phyloP scores from a whole-genome alignment of 2,888 invertebrate genomes.

The Cerceris ruficornis region DNA sequence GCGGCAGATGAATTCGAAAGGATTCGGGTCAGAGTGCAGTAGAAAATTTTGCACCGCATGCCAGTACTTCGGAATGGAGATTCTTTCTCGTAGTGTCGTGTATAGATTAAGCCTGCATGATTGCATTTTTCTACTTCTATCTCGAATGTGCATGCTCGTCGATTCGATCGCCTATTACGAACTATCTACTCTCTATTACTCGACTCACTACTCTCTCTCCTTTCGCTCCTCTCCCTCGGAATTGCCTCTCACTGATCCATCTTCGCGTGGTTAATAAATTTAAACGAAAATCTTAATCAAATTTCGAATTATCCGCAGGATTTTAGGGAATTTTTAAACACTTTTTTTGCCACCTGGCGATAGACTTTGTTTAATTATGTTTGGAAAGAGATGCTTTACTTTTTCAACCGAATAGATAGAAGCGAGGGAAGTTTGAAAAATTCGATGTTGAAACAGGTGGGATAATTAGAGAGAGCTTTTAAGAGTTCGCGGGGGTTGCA shows the following conservation, averaged over 20 bases:
- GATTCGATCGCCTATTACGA: conserved; percentile 53
- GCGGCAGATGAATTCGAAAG: conserved; percentile 21
- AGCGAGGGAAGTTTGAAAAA: not conserved
- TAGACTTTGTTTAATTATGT: not conserved
- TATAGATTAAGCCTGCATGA: conserved; percentile 58
- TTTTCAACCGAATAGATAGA: not conserved
- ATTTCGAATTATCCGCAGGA: too few species aligned
- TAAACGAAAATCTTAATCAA: too few species aligned
- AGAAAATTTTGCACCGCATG: conserved; percentile 66
- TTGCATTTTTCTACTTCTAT: conserved; percentile 52
- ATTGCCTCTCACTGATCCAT: not conserved
- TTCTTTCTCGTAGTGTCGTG: conserved; percentile 39
- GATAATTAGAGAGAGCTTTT: too few species aligned
- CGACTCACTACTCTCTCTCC: conserved; percentile 61
- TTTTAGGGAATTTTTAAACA: too few species aligned
- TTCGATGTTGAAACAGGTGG: too few species aligned
- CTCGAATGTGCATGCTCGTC: conserved; percentile 55
- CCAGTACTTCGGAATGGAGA: conserved; percentile 61
- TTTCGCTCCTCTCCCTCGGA: conserved; percentile 16
- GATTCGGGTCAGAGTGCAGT: conserved; percentile 50
- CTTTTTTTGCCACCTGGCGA: not conserved
- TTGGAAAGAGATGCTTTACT: not conserved
- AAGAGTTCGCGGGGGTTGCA: too few species aligned
- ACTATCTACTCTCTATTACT: conserved; percentile 68
- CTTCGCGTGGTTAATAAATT: not conserved